These are phyloP conservation scores for Scaeva pyrastri DNA, from an alignment of 2,888 invertebrate species.

Conservation along the genomic window DNA sequence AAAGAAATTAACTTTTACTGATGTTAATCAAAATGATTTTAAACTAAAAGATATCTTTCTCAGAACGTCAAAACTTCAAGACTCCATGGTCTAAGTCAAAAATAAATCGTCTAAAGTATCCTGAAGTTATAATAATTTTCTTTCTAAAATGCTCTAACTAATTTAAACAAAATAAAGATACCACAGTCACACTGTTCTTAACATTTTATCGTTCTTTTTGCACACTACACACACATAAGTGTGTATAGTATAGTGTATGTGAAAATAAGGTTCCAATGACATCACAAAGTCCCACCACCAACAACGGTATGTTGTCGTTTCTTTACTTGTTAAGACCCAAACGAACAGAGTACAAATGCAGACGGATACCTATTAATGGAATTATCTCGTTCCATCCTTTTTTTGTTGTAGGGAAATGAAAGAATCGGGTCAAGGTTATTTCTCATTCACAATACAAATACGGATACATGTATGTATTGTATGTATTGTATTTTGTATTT, in stretches of 20 bases:
- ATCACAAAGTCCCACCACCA: neutral
- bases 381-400: constrained; percentile 1
- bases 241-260: too few species aligned
- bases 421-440: constrained; percentile 71
- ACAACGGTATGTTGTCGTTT: constrained; percentile 3
- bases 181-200: neutral
- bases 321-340: neutral
- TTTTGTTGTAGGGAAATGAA: constrained; percentile 48
- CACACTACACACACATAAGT: neutral
- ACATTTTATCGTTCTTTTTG: neutral
- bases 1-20: too few species aligned
- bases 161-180: neutral
- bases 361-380: too few species aligned
- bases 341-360: neutral
- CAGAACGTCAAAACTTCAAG: too few species aligned
- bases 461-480: too few species aligned
- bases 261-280: neutral
- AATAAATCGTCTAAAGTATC: too few species aligned
- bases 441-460: neutral
- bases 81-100: too few species aligned
- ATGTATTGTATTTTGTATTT: neutral
- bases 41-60: too few species aligned
- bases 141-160: too few species aligned
- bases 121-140: too few species aligned
- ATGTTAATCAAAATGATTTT: too few species aligned